These are phyloP conservation scores for Myzus persicae DNA, from an alignment of 1,140 invertebrate species.

Conservation along the genomic window DNA sequence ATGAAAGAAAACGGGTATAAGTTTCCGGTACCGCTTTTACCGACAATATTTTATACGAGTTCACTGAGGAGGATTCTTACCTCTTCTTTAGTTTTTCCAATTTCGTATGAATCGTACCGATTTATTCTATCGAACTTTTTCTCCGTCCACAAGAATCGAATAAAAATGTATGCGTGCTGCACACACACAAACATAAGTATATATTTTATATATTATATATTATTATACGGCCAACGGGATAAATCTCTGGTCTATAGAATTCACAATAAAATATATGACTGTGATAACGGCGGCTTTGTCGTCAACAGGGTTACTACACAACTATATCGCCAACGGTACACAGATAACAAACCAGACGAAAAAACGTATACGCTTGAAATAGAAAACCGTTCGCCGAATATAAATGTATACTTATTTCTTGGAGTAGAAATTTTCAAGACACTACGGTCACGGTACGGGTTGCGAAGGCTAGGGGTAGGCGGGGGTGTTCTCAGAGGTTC, in stretches of 20 bases:
- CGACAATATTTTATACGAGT: neutral
- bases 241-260: neutral
- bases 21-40: neutral
- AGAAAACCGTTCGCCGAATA: neutral
- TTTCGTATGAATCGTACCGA: neutral
- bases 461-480: neutral
- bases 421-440: neutral
- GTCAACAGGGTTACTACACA: neutral
- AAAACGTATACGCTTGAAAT: neutral
- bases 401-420: slow-evolving; percentile 8
- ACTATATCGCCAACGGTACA: neutral
- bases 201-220: neutral
- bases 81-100: neutral
- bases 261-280: neutral
- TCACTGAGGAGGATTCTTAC: neutral
- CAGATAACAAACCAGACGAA: slow-evolving; percentile 11
- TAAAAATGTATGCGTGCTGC: neutral
- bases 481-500: neutral
- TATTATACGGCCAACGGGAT: neutral
- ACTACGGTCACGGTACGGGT: neutral
- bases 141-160: neutral
- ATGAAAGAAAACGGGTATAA: neutral
- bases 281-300: slow-evolving; percentile 15
- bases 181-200: neutral
- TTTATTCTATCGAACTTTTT: neutral